A percentile compares a stretch with the other conserved stretches of the same genome.
phyloP scores from a whole-genome alignment of 2,888 invertebrate genomes.

The Dorcus hopei region DNA sequence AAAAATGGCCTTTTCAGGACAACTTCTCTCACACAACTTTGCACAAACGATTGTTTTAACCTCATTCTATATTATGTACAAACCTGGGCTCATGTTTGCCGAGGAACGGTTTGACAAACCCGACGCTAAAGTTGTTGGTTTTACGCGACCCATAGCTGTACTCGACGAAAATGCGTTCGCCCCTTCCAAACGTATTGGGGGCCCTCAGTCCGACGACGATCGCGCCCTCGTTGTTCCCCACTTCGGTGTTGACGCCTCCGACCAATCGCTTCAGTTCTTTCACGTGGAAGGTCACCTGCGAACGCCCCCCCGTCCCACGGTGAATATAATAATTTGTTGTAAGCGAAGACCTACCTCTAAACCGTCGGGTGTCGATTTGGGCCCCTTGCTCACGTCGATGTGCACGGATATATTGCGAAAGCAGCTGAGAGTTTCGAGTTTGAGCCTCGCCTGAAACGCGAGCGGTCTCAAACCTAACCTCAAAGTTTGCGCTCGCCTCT shows the following conservation, averaged over 20 bases:
- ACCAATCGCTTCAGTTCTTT: slow-evolving; percentile 77
- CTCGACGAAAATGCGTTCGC: slow-evolving; percentile 77
- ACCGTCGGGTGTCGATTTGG: slow-evolving; percentile 73
- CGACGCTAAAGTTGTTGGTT: slow-evolving; percentile 75
- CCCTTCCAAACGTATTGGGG: slow-evolving; percentile 85
- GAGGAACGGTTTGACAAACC: slow-evolving; percentile 81
- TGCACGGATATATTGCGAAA: slow-evolving; percentile 82
- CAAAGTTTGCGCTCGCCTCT: slow-evolving; percentile 1
- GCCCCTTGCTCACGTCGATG: slow-evolving; percentile 84
- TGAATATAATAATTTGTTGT: neutral
- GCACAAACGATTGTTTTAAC: neutral
- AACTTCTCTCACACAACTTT: no score
- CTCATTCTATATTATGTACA: slow-evolving; percentile 39
- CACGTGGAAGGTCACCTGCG: slow-evolving; percentile 81
- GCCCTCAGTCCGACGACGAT: slow-evolving; percentile 70
- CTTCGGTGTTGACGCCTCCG: slow-evolving; percentile 81
- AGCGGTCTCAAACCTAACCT: neutral
- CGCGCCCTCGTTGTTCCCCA: slow-evolving; percentile 90
- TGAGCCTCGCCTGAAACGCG: slow-evolving; percentile 61
- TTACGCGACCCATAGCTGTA: slow-evolving; percentile 80
- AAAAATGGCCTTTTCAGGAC: neutral
- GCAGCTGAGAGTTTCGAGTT: slow-evolving; percentile 80
- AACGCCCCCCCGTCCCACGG: slow-evolving; percentile 7
- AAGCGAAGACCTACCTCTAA: slow-evolving; percentile 60
- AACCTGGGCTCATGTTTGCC: slow-evolving; percentile 64